Percentiles rank a stretch among this genome's conserved stretches.
Evolutionary conservation across 2,888 invertebrate genomes (phyloP).

Genomic region (Mimachlamys varia): DNA sequence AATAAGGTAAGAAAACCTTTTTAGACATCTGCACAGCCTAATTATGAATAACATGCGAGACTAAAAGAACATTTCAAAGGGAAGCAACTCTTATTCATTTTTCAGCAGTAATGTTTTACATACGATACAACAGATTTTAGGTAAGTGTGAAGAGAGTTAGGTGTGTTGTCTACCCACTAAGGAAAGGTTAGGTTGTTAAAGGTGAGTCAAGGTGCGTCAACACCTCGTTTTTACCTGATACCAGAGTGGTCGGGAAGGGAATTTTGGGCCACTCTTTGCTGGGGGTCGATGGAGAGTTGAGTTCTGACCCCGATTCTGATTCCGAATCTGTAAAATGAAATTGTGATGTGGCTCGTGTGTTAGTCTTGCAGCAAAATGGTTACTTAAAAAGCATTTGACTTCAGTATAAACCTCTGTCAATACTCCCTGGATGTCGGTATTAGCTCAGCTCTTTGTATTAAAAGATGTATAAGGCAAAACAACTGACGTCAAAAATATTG

Average conservation of each 20-base stretch:
- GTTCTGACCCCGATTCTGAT: constrained; percentile 62
- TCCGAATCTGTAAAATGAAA: constrained; percentile 62
- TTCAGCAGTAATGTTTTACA: background rate
- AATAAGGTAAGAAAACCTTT: too few relatives aligned
- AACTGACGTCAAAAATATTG: background rate
- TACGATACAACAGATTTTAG: background rate
- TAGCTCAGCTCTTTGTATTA: background rate
- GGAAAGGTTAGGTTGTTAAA: background rate
- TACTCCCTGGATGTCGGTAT: background rate
- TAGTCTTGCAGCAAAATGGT: constrained; percentile 17
- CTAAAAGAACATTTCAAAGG: background rate
- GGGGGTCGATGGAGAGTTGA: constrained; percentile 72
- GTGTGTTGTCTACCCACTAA: background rate
- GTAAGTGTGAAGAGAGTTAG: background rate
- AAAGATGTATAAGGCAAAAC: too few relatives aligned
- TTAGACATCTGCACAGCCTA: too few relatives aligned
- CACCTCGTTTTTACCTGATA: constrained; percentile 54
- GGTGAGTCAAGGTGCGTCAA: background rate
- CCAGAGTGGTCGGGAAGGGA: constrained; percentile 68
- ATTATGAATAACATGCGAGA: too few relatives aligned
- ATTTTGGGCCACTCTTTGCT: constrained; percentile 71
- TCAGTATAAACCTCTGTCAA: background rate
- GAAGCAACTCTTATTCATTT: background rate
- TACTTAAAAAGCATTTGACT: background rate
- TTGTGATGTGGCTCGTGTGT: background rate